Base-by-base conservation (phyloP, 2,888 invertebrate genomes). In the Pilophorus perplexus region DNA sequence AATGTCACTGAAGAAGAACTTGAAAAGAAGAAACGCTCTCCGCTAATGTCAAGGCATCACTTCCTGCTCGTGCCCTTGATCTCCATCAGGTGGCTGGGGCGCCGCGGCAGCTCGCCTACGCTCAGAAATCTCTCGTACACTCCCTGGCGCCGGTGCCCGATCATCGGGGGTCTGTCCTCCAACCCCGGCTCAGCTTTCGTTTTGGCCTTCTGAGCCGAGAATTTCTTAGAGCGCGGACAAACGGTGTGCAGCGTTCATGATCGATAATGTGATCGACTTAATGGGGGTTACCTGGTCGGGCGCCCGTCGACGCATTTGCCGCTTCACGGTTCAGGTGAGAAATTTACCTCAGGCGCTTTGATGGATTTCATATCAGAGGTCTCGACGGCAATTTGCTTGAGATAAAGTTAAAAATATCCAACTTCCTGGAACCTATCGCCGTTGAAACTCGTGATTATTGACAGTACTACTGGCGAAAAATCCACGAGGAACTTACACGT, bases 41-140 rank as follows among this genome's bases (percentile, higher is more conserved):
- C n/a, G n/a, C n/a, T 27, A 52, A 52, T 52, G 52, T 52, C 52
- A 52, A 52, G 52, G 52, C 28, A 52, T 16, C 25, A 52, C 52
- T 52, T 52, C 52, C 52, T 52, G 52, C 28, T 14, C 2, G 52
- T 52, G 52, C 52, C 52, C 52, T 52, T 52, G 52, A 52, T 52
- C 52, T 52, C 52, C 52, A 25, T 52, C 52, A 52, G 52, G 52
- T 52, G 52, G 52, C 52, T 25, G 16, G 52, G 52, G 52, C 52
- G 48, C 48, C 48, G 22, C 22, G 20, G n/a, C n/a, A 52, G 52
- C 28, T 52, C 52, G 52, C 52, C 52, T 52, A 52, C 52, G 52
- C 52, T 25, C 27, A 14, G 18, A 14, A n/a, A 14, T 16, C 16
- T 18, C 28, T 28, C 48, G 52, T 28, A 25, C 52, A 52, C 52